Conservation (phyloP, 2,113 vertebrate genomes). For the Cochlearius cochlearius region DNA sequence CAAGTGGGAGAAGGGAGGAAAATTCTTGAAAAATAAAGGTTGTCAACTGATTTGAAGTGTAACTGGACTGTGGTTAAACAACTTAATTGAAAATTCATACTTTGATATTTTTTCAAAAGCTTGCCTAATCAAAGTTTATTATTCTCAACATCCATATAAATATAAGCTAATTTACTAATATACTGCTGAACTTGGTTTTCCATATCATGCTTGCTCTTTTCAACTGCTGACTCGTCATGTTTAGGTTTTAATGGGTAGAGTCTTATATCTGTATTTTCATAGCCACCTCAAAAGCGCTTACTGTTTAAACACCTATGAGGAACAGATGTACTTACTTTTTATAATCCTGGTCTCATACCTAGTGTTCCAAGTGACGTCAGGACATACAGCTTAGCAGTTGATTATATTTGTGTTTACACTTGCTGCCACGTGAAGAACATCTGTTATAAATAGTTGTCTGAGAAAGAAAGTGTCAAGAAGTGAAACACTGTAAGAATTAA, state of each 20-base stretch:
- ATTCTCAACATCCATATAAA: neutral
- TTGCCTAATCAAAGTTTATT: neutral
- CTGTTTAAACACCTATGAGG: neutral
- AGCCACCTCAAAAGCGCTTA: neutral
- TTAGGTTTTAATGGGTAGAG: neutral
- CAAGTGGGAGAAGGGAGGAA: neutral
- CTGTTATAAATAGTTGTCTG: neutral
- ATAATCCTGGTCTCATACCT: neutral
- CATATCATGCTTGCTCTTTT: neutral
- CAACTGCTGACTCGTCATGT: neutral
- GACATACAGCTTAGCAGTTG: neutral
- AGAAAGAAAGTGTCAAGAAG: constrained; percentile 16
- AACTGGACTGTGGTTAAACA: neutral
- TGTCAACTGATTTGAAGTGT: neutral
- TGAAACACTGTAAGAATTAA: constrained; percentile 56
- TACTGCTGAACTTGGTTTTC: neutral
- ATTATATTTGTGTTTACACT: neutral
- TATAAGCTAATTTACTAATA: neutral
- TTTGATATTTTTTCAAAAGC: neutral
- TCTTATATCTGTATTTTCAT: neutral
- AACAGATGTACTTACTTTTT: neutral
- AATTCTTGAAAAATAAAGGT: neutral
- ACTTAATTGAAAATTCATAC: neutral
- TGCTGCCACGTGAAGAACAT: neutral
- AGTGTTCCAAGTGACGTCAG: neutral